Evolutionary conservation across 2,888 invertebrate species (phyloP).

Genomic region (Apeira syringaria): DNA sequence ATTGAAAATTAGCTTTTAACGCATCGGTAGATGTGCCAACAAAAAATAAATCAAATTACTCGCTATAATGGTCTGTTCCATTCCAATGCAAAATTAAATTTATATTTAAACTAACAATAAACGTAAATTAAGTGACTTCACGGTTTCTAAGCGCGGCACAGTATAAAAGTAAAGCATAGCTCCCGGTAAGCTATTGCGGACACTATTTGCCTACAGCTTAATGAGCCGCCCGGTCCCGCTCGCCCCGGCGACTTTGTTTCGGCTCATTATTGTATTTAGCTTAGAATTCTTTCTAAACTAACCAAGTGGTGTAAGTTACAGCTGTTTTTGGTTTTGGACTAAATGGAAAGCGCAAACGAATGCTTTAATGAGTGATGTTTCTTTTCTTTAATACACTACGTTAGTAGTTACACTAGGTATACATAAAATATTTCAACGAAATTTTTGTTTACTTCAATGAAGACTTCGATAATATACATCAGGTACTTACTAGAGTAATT

Average conservation of each 20-base stretch:
- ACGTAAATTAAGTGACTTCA: constrained; percentile 24
- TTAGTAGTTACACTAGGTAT: no score
- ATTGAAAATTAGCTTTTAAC: no score
- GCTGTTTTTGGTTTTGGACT: constrained; percentile 5
- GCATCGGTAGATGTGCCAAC: no score
- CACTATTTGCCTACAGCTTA: constrained; percentile 30
- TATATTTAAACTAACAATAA: constrained; percentile 18
- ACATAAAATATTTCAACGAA: no score
- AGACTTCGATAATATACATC: no score
- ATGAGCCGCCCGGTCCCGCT: constrained; percentile 25
- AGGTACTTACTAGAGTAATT: no score
- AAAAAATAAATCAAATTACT: constrained; percentile 3
- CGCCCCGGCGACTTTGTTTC: constrained; percentile 25
- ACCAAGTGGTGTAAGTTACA: constrained; percentile 6
- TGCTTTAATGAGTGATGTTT: no score
- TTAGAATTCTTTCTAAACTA: constrained; percentile 18
- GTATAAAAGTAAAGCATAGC: constrained; percentile 22
- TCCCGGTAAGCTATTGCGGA: constrained; percentile 23
- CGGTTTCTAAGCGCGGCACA: constrained; percentile 19
- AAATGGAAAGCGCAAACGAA: no score
- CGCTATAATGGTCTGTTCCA: not conserved
- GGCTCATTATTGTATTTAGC: constrained; percentile 25
- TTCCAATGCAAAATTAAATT: constrained; percentile 3
- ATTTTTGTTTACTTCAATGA: no score
- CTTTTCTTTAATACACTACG: no score